Base-by-base conservation (phyloP, 35 echinoderm and acorn worm species). In the Acanthaster planci region DNA sequence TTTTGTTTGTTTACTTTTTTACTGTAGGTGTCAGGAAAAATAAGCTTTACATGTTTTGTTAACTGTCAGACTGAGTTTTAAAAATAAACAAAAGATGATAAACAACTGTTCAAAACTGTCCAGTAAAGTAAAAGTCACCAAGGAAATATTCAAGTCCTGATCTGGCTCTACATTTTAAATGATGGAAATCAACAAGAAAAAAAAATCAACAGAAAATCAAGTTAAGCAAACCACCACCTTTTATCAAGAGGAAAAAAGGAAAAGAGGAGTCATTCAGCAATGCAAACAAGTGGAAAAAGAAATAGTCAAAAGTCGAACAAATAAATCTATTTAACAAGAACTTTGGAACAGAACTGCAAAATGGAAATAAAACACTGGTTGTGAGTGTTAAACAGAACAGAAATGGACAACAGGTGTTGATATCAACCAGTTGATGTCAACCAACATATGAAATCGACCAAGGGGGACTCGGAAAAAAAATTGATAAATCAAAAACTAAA, bases 391-490 rank as follows among this genome's bases (percentile, higher is more conserved):
- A 72, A 72, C 64, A 72, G 64, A 72, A 60, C 22, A 72, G 26
- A 26, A 72, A 72, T 27, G 30, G 64, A 72, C 64, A 29, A 72
- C 4, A 47, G 34, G 22, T 35, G 64, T 27, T 31, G 14, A 27
- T 26, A 72, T 27, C 64, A 72, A 34, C 21, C 2, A 31, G 64
- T 72, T 72, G 64, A 72, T 72, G 34, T 29, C 64, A 26, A 72
- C 64, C 64, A 72, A 72, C 64, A 72, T 72, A 72, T 72, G 64
- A 72, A 72, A 72, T 72, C 34, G 64, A 72, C 64, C 64, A 72
- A 34, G 64, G 34, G 64, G 64, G 23, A 72, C 64, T 72, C 29
- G 29, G 23, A 72, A 72, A 72, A 72, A 72, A 72, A 72, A 31
- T 72, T 27, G 30, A 26, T 26, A 26, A 72, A 72, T 27, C 30